These are phyloP conservation scores for Leuciscus idus DNA, from an alignment of 2,113 vertebrate species.

Conservation along the genomic window DNA sequence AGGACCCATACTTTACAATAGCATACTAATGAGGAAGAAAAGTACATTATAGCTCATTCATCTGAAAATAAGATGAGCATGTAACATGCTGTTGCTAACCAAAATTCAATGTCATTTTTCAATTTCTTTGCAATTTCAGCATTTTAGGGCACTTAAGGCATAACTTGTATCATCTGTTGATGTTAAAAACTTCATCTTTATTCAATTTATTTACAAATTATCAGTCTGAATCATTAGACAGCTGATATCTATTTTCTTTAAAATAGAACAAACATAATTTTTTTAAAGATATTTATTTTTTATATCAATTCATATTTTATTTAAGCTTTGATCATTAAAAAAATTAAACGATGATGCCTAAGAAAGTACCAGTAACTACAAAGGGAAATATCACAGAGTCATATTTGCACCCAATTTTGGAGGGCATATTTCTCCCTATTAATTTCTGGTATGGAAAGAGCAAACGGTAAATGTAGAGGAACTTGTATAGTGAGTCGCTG, in stretches of 20 bases:
- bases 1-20: neutral
- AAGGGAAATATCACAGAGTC: neutral
- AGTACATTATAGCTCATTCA: neutral
- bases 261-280: neutral
- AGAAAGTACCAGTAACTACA: neutral
- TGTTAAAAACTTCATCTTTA: too few species aligned
- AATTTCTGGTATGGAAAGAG: neutral
- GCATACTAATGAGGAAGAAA: neutral
- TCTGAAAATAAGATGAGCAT: neutral
- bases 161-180: too few species aligned
- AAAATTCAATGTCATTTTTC: neutral
- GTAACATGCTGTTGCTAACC: neutral
- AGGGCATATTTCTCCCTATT: neutral
- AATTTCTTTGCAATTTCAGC: too few species aligned
- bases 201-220: too few species aligned
- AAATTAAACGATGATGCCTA: neutral
- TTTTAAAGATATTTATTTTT: neutral
- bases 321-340: neutral
- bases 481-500: slow-evolving; percentile 29
- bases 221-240: neutral
- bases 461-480: neutral
- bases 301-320: neutral
- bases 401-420: neutral
- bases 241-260: neutral
- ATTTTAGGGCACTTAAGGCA: too few species aligned